Base-by-base conservation (phyloP, 2,888 invertebrate genomes). In the Drosophila maculinotata region DNA sequence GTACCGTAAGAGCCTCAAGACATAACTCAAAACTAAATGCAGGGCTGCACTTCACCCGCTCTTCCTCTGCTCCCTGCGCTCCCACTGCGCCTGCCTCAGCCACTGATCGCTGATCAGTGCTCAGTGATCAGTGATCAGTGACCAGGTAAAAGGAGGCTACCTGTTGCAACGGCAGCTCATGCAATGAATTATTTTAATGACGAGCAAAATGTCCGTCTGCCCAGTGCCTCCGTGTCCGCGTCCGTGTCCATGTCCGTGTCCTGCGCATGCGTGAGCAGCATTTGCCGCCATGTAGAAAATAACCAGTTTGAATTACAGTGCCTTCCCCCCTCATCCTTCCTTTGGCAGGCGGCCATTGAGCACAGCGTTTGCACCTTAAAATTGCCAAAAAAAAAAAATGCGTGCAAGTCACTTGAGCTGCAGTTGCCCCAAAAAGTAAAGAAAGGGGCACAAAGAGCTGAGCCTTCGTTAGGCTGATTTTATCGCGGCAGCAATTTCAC, bases 171-270 rank as follows among this genome's bases (percentile, higher is more conserved):
- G 33, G 77, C 70, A 62, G 62, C 63, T 38, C 56, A 5, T 36
- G 68, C 79, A 85, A 85, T 85, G 84, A 85, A 85, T 84, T 83
- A 79, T 69, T 76, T 81, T 85, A 84, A 84, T 83, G 85, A 81
- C 75, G 79, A 81, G 78, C 63, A 56, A 64, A 64, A 39, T 56
- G 70, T 70, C 57, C 44, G 69, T 64, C 54, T 26, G 23, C 26
- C 15, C 6, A 20, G 23, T 15, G 25, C 8, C 8, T 3, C 6
- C 17, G 17, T 25, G 49, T 36, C 4, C 25, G n/a, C 35, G 35
- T 31, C 8, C 35, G 33, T 41, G 10, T 33, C 12, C 31, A 4
- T 20, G 31, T 26, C 9, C 33, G 28, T 48, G 67, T 69, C 77
- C 76, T 79, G 74, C 64, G 45, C 60, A 66, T 78, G 79, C 81